Evolutionary conservation across 2,888 invertebrate genomes (phyloP).

Genomic region (Carabus problematicus): DNA sequence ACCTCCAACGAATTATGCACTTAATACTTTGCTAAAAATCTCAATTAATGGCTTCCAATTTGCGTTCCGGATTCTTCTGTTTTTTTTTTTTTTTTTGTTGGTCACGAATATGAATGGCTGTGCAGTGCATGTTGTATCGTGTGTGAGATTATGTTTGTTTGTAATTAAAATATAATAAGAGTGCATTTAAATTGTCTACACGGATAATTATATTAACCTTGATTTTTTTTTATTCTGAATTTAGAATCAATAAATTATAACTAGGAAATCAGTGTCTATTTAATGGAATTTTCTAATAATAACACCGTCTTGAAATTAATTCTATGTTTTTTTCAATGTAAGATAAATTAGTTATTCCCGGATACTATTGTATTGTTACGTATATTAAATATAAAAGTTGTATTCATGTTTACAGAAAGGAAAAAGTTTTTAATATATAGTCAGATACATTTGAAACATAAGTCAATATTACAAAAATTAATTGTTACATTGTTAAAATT

Average conservation of each 20-base stretch:
- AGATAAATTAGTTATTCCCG: slow-evolving; percentile 3
- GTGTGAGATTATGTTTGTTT: too few species aligned
- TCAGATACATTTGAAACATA: too few species aligned
- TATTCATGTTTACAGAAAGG: too few species aligned
- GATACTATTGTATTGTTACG: not conserved
- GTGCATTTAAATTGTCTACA: too few species aligned
- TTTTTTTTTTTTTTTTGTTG: not conserved
- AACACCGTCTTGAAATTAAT: slow-evolving; percentile 18
- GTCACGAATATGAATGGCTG: not conserved
- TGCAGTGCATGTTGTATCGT: too few species aligned
- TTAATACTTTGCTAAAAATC: slow-evolving; percentile 13
- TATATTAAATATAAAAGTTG: too few species aligned
- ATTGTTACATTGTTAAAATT: too few species aligned
- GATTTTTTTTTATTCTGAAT: slow-evolving; percentile 13
- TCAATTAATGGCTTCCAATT: slow-evolving; percentile 5
- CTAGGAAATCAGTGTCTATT: slow-evolving; percentile 24
- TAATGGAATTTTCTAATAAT: slow-evolving; percentile 33
- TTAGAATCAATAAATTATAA: slow-evolving; percentile 26
- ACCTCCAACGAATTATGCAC: slow-evolving; percentile 4
- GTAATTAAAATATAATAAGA: too few species aligned
- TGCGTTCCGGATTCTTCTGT: slow-evolving; percentile 1
- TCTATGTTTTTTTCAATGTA: not conserved
- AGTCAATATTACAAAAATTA: too few species aligned
- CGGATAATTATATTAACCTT: slow-evolving; percentile 3
- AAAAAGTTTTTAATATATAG: too few species aligned